Base-by-base conservation (phyloP, 2,888 invertebrate species). In the Ormyrus nitidulus region DNA sequence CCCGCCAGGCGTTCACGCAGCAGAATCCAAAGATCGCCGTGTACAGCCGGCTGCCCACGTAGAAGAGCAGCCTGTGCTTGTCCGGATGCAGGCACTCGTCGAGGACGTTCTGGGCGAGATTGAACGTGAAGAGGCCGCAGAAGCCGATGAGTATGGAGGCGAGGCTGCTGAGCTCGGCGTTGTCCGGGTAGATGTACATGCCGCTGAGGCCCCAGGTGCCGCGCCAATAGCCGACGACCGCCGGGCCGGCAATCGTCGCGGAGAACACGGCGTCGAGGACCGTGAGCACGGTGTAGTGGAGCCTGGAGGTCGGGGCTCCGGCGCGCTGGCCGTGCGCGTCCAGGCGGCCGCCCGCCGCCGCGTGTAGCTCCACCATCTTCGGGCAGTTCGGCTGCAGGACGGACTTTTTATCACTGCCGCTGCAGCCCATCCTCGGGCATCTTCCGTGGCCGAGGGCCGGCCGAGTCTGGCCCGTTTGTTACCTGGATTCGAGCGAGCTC, bases 1-100 rank as follows among this genome's bases (percentile, higher is more conserved):
- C 97, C 8, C 97, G 93, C 97, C 97, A 97, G 81, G 95, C 95
- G 87, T 96, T 96, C 62, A 97, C 96, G 89, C 96, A 96, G 82
- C 95, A 94, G 85, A 95, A 93, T 8, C 95, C 96, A 87, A 95
- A 96, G 83, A 94, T 88, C 81, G 92, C 92, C 19, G 97, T 96
- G 89, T 96, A 97, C 49, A 94, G 83, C 76, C 97, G 92, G 83
- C 96, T 96, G 76, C 93, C 89, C 77, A 94, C 89, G 87, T 95
- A 95, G 90, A 94, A 96, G 70, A 93, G 92, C 75, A 95, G 90
- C 80, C 95, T 91, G 82, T 94, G 93, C 70, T 93, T 93, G 84
- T 95, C 94, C 5, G 96, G 96, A 88, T 94, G 92, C 11, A 95
- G 91, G 83, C 95, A 91, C 83, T 92, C 92, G 83, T 93, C 92